Evolutionary conservation across 2,888 invertebrate genomes (phyloP), one percentile per base, ranked within the genome.

Genomic region (Exocentrus adspersus): DNA sequence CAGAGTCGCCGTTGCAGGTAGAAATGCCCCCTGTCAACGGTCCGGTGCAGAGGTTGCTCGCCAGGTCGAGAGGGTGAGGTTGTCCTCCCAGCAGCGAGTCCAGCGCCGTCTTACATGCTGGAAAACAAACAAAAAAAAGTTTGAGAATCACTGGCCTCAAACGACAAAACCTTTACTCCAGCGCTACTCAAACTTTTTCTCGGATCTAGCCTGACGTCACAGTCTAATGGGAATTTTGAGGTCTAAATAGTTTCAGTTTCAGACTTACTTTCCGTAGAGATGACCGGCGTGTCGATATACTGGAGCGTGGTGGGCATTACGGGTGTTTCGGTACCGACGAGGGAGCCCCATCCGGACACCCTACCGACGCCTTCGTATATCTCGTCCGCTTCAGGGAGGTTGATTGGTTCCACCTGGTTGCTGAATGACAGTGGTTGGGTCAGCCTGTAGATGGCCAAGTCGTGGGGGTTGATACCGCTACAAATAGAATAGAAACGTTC

Each of bases 1-100:
- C 87, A 3, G 86, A 86, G 68, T 87, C 87, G 9, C 87, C 87
- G 45, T 76, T 82, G 72, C 87, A 87, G 10, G 85, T 86, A n/a
- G 86, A 83, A 10, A 83, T 72, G 0, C 85, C 85, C 2, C 85
- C 85, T 16, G 60, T 62, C 9, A 74, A 45, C 1, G 86, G 86
- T 0, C 87, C 87, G 0, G 86, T 86, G 72, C 87, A 87, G 30
- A 87, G 79, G 65, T 87, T 85, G 17, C 84, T 81, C 1, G 79
- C 78, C 5, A 9, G 0, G 30, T 48, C 20, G 4, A 58, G 32
- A 1, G 54, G 54, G 7, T 42, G 24, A 2, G 42, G 21, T 2
- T n/a, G 19, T 9, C 52, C 41, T 5, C 20, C 19, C 3, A 53
- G 12, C 1, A 48, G 1, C 2, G 28, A 6, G 14, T 48, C 48